These are phyloP conservation scores for Biston stratarius DNA, from an alignment of 2,888 invertebrate species.

Conservation along the genomic window DNA sequence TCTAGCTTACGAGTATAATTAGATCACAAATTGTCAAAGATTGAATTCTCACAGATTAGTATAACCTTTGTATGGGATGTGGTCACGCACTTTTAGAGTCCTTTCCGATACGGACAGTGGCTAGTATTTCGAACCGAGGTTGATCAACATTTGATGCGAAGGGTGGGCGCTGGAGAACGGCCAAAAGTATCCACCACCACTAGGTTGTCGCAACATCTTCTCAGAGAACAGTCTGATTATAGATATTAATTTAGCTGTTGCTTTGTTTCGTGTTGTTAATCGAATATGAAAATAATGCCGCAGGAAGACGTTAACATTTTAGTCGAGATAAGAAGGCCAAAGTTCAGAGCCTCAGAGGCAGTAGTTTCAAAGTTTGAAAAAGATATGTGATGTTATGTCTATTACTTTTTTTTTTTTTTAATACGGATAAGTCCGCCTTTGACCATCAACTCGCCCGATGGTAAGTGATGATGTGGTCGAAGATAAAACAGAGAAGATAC, in stretches of 20 bases:
- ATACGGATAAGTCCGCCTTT: too few relatives aligned
- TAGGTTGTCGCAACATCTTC: conserved; percentile 43
- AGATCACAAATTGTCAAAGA: conserved; percentile 7
- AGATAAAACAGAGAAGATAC: too few relatives aligned
- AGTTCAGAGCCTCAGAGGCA: too few relatives aligned
- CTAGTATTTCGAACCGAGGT: conserved; percentile 48
- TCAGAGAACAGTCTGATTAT: conserved; percentile 35
- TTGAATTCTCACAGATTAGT: conserved; percentile 6
- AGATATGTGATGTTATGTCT: too few relatives aligned
- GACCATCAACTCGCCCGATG: too few relatives aligned
- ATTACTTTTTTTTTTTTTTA: too few relatives aligned
- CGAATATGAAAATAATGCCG: conserved; percentile 11
- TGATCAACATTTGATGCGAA: conserved; percentile 50
- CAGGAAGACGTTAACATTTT: background rate
- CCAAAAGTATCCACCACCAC: conserved; percentile 51
- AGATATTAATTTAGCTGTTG: conserved; percentile 9
- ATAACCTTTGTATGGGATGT: background rate
- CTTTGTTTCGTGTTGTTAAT: conserved; percentile 24
- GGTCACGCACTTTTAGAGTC: conserved; percentile 18
- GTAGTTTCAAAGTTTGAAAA: too few relatives aligned
- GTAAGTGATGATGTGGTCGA: too few relatives aligned
- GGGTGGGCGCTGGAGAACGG: conserved; percentile 50
- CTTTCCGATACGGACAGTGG: conserved; percentile 37
- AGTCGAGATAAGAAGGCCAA: background rate
- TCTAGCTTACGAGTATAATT: background rate